Percentiles rank a stretch among this genome's conserved stretches.
These are phyloP conservation scores for Thymelicus sylvestris DNA, from an alignment of 2,888 invertebrate genomes.

Conservation along the genomic window DNA sequence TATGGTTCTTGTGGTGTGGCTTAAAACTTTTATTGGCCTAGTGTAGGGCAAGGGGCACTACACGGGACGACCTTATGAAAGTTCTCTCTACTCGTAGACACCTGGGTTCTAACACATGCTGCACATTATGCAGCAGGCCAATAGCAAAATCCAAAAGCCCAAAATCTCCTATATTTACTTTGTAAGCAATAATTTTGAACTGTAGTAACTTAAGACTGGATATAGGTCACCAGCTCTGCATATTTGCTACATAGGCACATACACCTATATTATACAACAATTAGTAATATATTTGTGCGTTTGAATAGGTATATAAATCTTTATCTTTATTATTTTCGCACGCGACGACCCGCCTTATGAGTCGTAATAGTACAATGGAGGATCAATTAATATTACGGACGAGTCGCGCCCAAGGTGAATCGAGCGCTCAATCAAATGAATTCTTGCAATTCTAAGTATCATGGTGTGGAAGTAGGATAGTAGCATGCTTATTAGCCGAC, in stretches of 20 bases:
- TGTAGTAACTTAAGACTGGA: too few species aligned
- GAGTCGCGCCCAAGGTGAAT: conserved; percentile 22
- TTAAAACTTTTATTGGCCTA: not conserved
- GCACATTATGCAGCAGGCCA: too few species aligned
- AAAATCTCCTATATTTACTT: too few species aligned
- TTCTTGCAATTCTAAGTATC: not conserved
- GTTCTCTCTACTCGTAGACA: too few species aligned
- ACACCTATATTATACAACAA: not conserved
- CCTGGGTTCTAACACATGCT: too few species aligned
- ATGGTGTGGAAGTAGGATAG: not conserved
- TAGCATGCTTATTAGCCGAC: not conserved
- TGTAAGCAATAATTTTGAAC: too few species aligned
- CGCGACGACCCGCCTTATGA: conserved; percentile 6
- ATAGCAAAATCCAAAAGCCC: too few species aligned
- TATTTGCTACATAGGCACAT: too few species aligned
- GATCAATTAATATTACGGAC: conserved; percentile 26
- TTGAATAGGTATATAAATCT: conserved; percentile 2
- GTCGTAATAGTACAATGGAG: conserved; percentile 18
- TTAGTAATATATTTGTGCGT: not conserved
- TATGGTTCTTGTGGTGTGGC: not conserved
- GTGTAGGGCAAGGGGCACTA: too few species aligned
- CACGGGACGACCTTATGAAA: too few species aligned
- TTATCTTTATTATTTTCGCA: conserved; percentile 22
- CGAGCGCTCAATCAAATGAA: conserved; percentile 9
- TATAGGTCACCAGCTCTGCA: too few species aligned